Conservation (phyloP, 2,888 invertebrate genomes). For the Sicus ferrugineus region DNA sequence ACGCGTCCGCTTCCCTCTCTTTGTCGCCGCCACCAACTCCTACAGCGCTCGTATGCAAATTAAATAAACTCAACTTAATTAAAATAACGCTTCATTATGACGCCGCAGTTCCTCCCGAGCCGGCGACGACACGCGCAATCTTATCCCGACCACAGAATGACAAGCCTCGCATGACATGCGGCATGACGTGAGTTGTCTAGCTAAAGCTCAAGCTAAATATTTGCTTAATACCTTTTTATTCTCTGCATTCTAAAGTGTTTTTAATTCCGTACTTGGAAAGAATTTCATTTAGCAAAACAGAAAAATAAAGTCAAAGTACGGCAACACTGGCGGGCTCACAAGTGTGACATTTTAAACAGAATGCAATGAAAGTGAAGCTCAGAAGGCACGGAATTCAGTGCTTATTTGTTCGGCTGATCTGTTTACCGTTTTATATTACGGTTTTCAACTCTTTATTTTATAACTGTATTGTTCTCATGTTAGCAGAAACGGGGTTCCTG, state of each 20-base stretch:
- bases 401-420: background rate
- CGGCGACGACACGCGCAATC: background rate
- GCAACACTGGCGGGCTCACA: background rate
- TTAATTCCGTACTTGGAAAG: background rate
- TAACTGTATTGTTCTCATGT: background rate
- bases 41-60: slow-evolving; percentile 3
- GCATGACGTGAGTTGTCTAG: slow-evolving; percentile 28
- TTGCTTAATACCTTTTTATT: slow-evolving; percentile 16
- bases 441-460: background rate
- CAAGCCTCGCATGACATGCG: slow-evolving; percentile 20
- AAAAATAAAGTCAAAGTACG: background rate
- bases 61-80: slow-evolving; percentile 27
- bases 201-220: slow-evolving; percentile 26
- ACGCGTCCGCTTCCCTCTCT: background rate
- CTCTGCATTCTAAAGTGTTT: slow-evolving; percentile 16
- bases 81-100: slow-evolving; percentile 29
- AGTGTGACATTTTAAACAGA: background rate
- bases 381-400: background rate
- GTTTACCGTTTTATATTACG: background rate
- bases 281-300: background rate
- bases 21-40: background rate
- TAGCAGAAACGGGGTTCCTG: background rate
- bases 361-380: background rate
- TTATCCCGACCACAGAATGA: background rate
- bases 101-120: background rate